Evolutionary conservation across 2,797 vertebrate species (phyloP), one percentile per base, ranked within the genome.

Genomic region (Spea hammondii): DNA sequence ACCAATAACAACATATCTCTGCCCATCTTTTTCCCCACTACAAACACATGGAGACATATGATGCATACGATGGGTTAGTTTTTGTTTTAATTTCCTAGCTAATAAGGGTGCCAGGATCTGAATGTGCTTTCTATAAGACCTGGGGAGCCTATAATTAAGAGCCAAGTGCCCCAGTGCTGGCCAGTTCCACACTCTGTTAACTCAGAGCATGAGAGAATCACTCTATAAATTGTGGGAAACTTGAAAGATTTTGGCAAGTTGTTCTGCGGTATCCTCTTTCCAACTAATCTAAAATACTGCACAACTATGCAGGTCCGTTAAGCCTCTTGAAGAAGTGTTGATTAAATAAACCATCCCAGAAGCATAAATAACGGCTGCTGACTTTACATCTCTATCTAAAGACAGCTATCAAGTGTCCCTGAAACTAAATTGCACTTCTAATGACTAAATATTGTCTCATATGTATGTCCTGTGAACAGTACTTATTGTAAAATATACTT

Each of bases 61-160:
- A 80, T 76, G 55, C 79, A 72, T 60, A 72, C 62, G 70, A 32
- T 65, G 53, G 72, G 78, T 53, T 75, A 59, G 10, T 62, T 4
- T 12, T 65, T 70, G 65, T 70, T 65, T 53, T 78, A 67, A 51
- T 73, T 84, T 8, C 75, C 73, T 74, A 9, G 0, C 82, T 79
- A 68, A 73, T 57, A 85, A 79, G 6, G 79, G 78, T 82, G 6
- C 83, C 79, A 80, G 53, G 77, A 80, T 11, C 84, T n/a, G 55
- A 77, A 47, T 84, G 45, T 83, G 85, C 72, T 6, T 17, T 80
- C 0, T 8, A 4, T 76, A 79, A 77, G 70, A 65, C 77, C 13
- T 62, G 69, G 64, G 49, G 59, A 70, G 55, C 77, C 48, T 9
- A 46, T 45, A 77, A n/a, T 77, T 53, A 64, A 64, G 32, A 44